Conservation (phyloP, 1,140 invertebrate species). For the Neuroterus valhalla region DNA sequence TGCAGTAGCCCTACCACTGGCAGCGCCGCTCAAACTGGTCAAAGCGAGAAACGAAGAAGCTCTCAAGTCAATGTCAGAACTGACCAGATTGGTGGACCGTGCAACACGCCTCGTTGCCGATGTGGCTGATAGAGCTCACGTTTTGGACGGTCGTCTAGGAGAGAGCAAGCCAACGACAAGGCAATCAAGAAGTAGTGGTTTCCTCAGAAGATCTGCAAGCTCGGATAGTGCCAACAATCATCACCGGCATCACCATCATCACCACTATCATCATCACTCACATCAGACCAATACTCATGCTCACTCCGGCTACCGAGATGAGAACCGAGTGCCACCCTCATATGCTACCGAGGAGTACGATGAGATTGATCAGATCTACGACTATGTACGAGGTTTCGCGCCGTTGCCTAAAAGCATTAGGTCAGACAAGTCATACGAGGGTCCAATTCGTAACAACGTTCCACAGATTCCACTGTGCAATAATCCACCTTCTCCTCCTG, state of each 20-base stretch:
- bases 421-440: constrained; percentile 77
- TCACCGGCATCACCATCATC: constrained; percentile 77
- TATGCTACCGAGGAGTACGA: constrained; percentile 89
- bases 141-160: constrained; percentile 85
- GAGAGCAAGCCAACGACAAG: constrained; percentile 78
- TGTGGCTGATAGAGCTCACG: constrained; percentile 86
- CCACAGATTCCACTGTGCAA: neutral
- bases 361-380: constrained; percentile 97
- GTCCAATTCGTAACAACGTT: constrained; percentile 43
- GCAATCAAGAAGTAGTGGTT: constrained; percentile 66
- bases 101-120: constrained; percentile 86
- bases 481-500: neutral
- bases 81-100: constrained; percentile 86
- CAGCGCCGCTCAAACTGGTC: constrained; percentile 89
- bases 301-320: constrained; percentile 69
- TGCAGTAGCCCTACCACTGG: constrained; percentile 87
- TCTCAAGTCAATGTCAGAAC: constrained; percentile 86
- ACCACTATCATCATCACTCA: constrained; percentile 62
- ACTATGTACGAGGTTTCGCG: constrained; percentile 94
- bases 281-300: constrained; percentile 49
- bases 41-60: constrained; percentile 89
- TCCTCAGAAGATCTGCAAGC: constrained; percentile 81
- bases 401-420: constrained; percentile 89
- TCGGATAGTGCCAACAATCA: constrained; percentile 81
- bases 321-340: constrained; percentile 74